phyloP scores from a whole-genome alignment of 1,140 invertebrate genomes.

The Homalodisca vitripennis region DNA sequence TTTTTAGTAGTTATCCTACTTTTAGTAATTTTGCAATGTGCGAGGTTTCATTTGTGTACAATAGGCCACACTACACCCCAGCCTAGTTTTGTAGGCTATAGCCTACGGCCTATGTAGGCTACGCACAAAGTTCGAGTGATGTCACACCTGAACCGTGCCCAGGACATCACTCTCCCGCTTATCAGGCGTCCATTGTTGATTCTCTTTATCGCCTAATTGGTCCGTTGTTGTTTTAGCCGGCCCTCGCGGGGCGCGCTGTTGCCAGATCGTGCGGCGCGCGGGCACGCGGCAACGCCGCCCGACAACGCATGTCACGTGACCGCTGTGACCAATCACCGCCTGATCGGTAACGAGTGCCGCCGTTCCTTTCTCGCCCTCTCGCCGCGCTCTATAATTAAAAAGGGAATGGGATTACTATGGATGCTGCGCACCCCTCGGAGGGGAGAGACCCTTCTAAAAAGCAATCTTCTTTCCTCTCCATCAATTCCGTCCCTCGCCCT shows the following conservation, averaged over 20 bases:
- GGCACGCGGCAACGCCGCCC: not conserved
- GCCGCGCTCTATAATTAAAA: conserved; percentile 18
- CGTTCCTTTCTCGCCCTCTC: not conserved
- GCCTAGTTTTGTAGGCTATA: not conserved
- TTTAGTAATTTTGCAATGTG: not conserved
- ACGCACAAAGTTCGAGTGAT: not conserved
- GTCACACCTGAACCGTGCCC: not conserved
- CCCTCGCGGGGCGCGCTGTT: not conserved
- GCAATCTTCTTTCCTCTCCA: conserved; percentile 26
- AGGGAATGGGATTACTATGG: conserved; percentile 24
- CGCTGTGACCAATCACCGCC: conserved; percentile 15
- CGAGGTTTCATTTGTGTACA: not conserved
- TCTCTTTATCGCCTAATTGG: conserved; percentile 19
- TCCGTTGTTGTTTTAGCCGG: conserved; percentile 23
- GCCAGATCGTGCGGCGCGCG: not conserved
- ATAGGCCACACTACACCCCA: not conserved
- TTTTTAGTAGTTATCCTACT: too few relatives aligned
- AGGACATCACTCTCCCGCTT: not conserved
- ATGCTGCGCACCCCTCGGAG: not conserved
- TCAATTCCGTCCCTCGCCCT: conserved; percentile 21
- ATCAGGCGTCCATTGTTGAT: not conserved
- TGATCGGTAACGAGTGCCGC: not conserved
- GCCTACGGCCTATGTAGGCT: not conserved
- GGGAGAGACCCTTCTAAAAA: not conserved
- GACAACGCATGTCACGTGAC: not conserved